phyloP scores from a whole-genome alignment of 2,888 invertebrate species.

The Nomada flava region DNA sequence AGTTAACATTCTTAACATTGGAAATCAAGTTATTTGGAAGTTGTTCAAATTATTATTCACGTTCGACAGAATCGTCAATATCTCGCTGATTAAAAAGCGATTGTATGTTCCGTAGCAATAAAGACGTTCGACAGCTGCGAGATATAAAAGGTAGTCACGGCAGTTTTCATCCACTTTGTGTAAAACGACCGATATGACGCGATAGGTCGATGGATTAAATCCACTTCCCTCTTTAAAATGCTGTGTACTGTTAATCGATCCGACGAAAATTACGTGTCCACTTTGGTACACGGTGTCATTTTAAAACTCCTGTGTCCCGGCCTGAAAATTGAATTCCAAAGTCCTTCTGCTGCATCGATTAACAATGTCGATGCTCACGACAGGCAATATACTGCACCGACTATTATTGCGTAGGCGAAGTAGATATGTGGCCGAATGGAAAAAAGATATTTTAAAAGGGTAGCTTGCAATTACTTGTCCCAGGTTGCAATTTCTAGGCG shows the following conservation, averaged over 20 bases:
- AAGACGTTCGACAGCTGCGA: conserved; percentile 32
- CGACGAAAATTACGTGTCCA: conserved; percentile 67
- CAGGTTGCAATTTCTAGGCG: background rate
- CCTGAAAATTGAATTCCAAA: conserved; percentile 66
- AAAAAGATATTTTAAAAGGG: background rate
- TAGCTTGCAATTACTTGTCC: background rate
- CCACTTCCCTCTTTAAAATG: conserved; percentile 51
- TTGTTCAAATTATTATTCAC: background rate
- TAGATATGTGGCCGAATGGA: background rate
- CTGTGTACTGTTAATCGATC: conserved; percentile 65
- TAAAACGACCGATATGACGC: conserved; percentile 51
- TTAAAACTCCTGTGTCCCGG: conserved; percentile 53
- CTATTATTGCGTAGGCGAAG: background rate
- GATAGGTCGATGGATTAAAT: conserved; percentile 55
- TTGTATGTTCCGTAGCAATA: conserved; percentile 24
- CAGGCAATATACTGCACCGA: conserved; percentile 28
- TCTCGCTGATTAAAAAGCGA: conserved; percentile 46
- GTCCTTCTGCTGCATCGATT: conserved; percentile 48
- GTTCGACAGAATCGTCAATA: conserved; percentile 26
- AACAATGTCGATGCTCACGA: conserved; percentile 47
- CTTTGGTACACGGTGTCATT: conserved; percentile 56
- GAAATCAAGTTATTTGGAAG: no score
- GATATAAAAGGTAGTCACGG: conserved; percentile 46
- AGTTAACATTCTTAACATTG: no score
- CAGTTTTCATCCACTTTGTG: conserved; percentile 51